A percentile compares a stretch with the other conserved stretches of the same genome.
These are phyloP conservation scores for Yponomeuta sedellus DNA, from an alignment of 2,888 invertebrate species.

Conservation along the genomic window DNA sequence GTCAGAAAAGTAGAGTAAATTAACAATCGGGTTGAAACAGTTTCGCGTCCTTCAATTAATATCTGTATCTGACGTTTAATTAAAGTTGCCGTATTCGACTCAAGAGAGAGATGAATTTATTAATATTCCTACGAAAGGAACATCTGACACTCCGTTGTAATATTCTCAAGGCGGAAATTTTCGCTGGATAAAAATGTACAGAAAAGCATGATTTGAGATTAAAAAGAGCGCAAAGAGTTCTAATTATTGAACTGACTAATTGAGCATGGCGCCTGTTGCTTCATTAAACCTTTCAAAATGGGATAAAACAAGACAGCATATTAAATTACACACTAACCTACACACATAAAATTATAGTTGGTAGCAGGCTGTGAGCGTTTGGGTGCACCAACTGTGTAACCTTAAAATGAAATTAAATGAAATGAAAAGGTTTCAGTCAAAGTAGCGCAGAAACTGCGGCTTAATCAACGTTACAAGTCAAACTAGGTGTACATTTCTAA, in stretches of 20 bases:
- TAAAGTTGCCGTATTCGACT: conserved; percentile 31
- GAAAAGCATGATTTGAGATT: not conserved
- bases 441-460: no score
- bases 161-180: not conserved
- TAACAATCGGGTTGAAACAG: conserved; percentile 10
- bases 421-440: no score
- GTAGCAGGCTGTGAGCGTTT: no score
- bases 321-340: no score
- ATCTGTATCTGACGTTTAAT: conserved; percentile 34
- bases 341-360: no score
- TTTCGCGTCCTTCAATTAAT: conserved; percentile 19
- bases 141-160: not conserved
- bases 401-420: no score
- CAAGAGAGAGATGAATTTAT: conserved; percentile 27
- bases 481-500: no score
- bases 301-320: no score
- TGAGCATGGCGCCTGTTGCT: not conserved
- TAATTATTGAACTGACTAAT: not conserved
- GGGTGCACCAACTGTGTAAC: no score
- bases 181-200: not conserved
- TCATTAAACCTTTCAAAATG: no score
- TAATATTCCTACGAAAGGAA: conserved; percentile 24
- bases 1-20: not conserved
- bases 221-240: not conserved
- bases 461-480: no score